Evolutionary conservation across 2,797 vertebrate species (phyloP), one percentile per base, ranked within the genome.

Genomic region (Eulemur coronatus): DNA sequence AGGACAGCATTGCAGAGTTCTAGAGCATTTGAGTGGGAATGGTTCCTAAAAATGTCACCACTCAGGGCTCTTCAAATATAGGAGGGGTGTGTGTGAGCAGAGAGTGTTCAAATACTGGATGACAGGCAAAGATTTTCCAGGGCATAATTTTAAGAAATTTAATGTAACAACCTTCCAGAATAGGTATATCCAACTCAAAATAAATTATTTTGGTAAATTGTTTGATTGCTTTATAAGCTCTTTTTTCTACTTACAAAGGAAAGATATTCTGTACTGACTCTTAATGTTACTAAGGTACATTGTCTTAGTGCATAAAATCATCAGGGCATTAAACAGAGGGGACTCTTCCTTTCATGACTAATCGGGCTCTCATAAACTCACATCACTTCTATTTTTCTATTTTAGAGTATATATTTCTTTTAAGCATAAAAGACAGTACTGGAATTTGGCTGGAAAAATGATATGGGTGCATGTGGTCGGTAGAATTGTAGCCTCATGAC

Each of bases 361-460:
- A 73, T 48, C 7, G 30, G 8, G 17, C 33, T 57, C 18, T 13
- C 46, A 33, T 17, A 79, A 79, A 38, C 18, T 33, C 48, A 80
- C 0, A 59, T 7, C 22, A 8, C 22, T 89, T 59, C 13, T 33
- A 2, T 35, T 48, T 73, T 65, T 24, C 15, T 57, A 1, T 67
- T 81, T 63, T 48, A 80, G 33, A 73, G 8, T 38, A 38, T 5
- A 9, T 46, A 73, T 73, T 79, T 92, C 3, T 90, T 85, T 73
- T 79, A 89, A 72, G 35, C 35, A 63, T 48, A n/a, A 65, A 76
- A 46, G 11, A 26, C 61, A 61, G 3, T 89, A 18, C 28, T 52
- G 41, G 18, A 78, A 86, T 84, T 86, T 86, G 48, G 11, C 43
- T 91, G 30, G 30, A 12, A 7, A n/a, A 89, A 86, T 59, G 28